These are phyloP conservation scores for Dermochelys coriacea DNA, from an alignment of 2,797 vertebrate genomes.

Conservation along the genomic window DNA sequence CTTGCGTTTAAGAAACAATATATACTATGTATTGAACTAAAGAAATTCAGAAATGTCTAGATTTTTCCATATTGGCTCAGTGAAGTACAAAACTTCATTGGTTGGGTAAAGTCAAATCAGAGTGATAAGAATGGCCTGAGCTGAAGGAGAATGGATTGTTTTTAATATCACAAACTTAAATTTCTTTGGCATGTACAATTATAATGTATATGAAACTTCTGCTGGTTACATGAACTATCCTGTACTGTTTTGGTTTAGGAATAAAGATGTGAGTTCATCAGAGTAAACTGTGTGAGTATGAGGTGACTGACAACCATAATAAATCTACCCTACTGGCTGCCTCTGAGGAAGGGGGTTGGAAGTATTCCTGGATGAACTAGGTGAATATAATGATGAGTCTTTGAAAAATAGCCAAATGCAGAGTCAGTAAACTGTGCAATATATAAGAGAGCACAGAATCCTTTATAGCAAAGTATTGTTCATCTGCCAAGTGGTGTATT, in stretches of 20 bases:
- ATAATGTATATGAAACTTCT: neutral
- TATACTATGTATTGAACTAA: neutral
- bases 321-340: neutral
- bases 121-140: neutral
- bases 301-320: slow-evolving; percentile 31
- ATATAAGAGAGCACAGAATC: neutral
- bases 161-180: neutral
- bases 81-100: neutral
- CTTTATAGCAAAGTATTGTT: neutral
- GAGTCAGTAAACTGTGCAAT: neutral
- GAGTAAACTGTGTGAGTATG: neutral
- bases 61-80: neutral
- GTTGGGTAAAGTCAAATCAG: neutral
- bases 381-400: neutral
- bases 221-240: slow-evolving; percentile 23
- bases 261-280: slow-evolving; percentile 10
- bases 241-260: neutral
- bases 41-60: neutral
- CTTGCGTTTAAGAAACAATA: neutral
- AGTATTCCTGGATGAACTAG: neutral
- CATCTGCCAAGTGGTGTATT: slow-evolving; percentile 35
- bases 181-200: neutral
- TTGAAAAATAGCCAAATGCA: neutral
- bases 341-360: neutral
- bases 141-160: neutral